Evolutionary conservation across 2,797 vertebrate genomes (phyloP), one percentile per base, ranked within the genome.

Genomic region (Amphiprion clarkii): DNA sequence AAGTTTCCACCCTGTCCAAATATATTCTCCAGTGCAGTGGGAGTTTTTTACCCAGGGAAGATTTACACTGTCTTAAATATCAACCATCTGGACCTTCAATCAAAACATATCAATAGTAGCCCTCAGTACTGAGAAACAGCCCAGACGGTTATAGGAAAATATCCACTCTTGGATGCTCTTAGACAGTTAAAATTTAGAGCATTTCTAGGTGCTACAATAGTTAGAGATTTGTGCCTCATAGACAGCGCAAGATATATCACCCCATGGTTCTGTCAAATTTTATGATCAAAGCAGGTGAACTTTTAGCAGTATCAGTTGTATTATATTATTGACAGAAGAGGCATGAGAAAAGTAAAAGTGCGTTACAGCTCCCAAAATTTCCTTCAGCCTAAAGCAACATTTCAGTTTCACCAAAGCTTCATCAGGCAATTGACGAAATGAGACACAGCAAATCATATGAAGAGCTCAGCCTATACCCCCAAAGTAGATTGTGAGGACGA

Each of bases 1-100:
- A 68, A 31, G 21, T 48, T 53, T 67, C 17, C n/a, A 68, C 58
- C 57, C 54, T 49, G 29, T 67, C 10, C 21, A 58, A 67, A 74
- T 68, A 13, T 70, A 36, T 84, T 76, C 64, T 78, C 42, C 84
- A 67, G 78, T 44, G 49, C 60, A 62, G 73, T 83, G 65, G 58
- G 70, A 77, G 80, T 53, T 52, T 76, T 70, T 62, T 80, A 80
- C 46, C 21, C 25, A 79, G 64, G 31, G 52, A 55, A 49, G 44
- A 55, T 10, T 9, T 40, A 76, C 60, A 52, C 46, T 74, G 68
- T 70, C 78, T 67, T 36, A 64, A 58, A 55, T 54, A 29, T 69
- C 14, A 60, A 8, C 48, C 84, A 85, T 88, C 84, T 90, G 85
- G 78, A 62, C 64, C 78, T 79, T 86, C 58, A 52, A 83, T 90